A percentile compares a stretch with the other conserved stretches of the same genome.
Conservation (phyloP, 2,113 vertebrate genomes). For the Apaloderma vittatum region DNA sequence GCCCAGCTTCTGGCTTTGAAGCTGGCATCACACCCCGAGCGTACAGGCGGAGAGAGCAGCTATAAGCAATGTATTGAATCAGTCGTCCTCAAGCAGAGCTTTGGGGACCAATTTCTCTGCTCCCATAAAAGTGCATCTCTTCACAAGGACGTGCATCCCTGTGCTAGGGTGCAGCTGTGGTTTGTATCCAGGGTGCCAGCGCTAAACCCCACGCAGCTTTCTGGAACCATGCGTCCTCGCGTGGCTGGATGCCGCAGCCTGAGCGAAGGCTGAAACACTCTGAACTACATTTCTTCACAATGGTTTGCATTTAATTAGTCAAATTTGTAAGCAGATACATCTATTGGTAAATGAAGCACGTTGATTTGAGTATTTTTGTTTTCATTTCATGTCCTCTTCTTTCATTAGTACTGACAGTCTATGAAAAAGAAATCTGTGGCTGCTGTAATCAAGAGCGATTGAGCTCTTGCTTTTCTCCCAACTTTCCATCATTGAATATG, state of each 20-base stretch:
- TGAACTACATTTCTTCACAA: neutral
- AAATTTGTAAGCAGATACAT: neutral
- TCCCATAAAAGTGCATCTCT: neutral
- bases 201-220: neutral
- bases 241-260: neutral
- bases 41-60: neutral
- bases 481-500: conserved; percentile 35
- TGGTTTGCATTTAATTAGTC: neutral
- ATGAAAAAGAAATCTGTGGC: conserved; percentile 44
- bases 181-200: neutral
- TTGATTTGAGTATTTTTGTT: conserved; percentile 15
- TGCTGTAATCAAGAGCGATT: conserved; percentile 47
- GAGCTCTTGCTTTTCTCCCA: conserved; percentile 37
- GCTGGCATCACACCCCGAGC: neutral
- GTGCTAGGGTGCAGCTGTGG: neutral
- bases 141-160: fast-evolving
- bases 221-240: fast-evolving
- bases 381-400: conserved; percentile 19
- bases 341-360: neutral
- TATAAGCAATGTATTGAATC: neutral
- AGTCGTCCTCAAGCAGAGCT: neutral
- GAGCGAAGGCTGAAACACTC: neutral
- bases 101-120: neutral
- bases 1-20: neutral
- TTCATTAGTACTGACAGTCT: conserved; percentile 27